These are phyloP conservation scores for Drosophila mulleri DNA, from an alignment of 2,888 invertebrate genomes.

Conservation along the genomic window DNA sequence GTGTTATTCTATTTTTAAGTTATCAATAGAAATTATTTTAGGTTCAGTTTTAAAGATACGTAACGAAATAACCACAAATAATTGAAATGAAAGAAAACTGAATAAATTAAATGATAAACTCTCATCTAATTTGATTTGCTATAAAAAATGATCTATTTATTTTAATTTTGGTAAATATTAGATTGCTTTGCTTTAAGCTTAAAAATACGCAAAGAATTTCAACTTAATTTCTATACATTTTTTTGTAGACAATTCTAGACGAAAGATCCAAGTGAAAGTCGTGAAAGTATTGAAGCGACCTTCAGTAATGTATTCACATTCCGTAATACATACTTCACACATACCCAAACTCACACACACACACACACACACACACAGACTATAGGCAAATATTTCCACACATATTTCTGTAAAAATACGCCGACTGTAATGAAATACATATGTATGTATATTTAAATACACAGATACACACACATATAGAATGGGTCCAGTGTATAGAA, in stretches of 20 bases:
- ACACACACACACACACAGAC: not conserved
- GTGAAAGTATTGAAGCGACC: constrained; percentile 32
- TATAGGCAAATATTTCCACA: constrained; percentile 11
- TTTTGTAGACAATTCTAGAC: not conserved
- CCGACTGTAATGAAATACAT: constrained; percentile 29
- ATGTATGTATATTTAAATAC: constrained; percentile 2
- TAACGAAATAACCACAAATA: not conserved
- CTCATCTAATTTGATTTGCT: too few species aligned
- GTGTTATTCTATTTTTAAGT: too few species aligned
- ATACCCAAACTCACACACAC: not conserved
- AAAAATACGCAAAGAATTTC: not conserved
- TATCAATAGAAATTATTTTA: too few species aligned
- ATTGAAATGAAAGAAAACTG: too few species aligned
- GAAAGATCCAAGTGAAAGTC: constrained; percentile 27
- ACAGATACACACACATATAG: not conserved
- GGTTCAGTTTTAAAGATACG: too few species aligned
- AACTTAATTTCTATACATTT: not conserved
- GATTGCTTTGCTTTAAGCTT: not conserved
- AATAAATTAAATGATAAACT: too few species aligned
- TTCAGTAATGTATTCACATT: constrained; percentile 39
- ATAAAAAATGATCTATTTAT: too few species aligned
- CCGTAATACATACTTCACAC: constrained; percentile 10
- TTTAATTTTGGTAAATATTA: too few species aligned
- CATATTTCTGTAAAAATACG: constrained; percentile 42
- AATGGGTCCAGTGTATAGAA: constrained; percentile 20